Evolutionary conservation across 2,888 invertebrate species (phyloP).

Genomic region (Dryococelus australis): DNA sequence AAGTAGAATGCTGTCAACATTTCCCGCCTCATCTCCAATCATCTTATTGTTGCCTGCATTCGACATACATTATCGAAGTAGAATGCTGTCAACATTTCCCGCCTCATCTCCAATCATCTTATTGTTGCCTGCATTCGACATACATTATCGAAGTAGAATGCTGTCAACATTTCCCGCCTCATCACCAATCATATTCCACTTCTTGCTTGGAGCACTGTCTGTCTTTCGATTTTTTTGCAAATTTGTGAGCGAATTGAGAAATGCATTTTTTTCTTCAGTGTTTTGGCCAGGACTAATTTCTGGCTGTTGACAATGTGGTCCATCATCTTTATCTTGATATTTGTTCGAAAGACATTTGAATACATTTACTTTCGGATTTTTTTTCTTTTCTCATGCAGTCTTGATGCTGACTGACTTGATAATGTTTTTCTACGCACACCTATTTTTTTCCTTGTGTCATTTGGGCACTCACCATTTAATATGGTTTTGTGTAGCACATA

Average conservation of each 20-base stretch:
- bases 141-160: background rate
- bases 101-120: no score
- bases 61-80: no score
- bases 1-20: no score
- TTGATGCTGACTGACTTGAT: background rate
- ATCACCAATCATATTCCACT: background rate
- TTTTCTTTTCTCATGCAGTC: background rate
- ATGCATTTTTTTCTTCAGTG: background rate
- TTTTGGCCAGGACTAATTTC: background rate
- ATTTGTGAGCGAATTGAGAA: background rate
- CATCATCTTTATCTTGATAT: conserved; percentile 6
- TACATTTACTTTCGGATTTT: background rate
- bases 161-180: background rate
- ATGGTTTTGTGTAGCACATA: conserved; percentile 17
- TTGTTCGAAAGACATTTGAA: background rate
- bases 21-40: no score
- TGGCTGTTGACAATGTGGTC: background rate
- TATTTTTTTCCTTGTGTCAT: background rate
- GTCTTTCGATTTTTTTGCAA: background rate
- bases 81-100: no score
- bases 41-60: no score
- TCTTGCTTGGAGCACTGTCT: background rate
- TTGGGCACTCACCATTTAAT: background rate
- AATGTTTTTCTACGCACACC: background rate
- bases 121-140: background rate